phyloP scores from a whole-genome alignment of 2,888 invertebrate genomes.

The Xestia rhomboidea region DNA sequence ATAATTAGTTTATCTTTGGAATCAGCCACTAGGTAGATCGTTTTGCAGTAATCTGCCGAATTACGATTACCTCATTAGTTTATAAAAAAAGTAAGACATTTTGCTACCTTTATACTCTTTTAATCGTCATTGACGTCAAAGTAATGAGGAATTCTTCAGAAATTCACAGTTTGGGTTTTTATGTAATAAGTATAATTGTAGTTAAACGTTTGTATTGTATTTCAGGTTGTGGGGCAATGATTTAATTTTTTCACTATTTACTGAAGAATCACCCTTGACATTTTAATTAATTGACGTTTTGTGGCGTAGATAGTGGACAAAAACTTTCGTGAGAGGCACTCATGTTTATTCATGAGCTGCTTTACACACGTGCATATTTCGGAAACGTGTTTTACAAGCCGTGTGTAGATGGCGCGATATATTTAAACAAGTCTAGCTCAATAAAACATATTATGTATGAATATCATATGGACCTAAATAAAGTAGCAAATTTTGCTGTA shows the following conservation, averaged over 20 bases:
- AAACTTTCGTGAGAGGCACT: constrained; percentile 21
- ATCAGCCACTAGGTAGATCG: not conserved
- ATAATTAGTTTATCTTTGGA: constrained; percentile 23
- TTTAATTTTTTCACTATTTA: not conserved
- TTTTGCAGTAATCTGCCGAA: constrained; percentile 16
- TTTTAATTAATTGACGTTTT: constrained; percentile 10
- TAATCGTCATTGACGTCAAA: constrained; percentile 3
- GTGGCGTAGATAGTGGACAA: not conserved
- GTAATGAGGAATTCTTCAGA: constrained; percentile 24
- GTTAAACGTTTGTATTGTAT: constrained; percentile 21
- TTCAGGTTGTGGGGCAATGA: not conserved
- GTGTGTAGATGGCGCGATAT: not conserved
- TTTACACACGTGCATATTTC: constrained; percentile 14
- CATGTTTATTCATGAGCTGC: constrained; percentile 13
- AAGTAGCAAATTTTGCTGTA: not conserved
- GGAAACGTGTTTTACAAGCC: not conserved
- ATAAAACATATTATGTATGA: constrained; percentile 1
- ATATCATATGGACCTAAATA: not conserved
- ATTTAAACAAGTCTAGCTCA: not conserved
- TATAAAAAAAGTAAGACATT: constrained; percentile 7
- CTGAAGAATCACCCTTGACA: constrained; percentile 27
- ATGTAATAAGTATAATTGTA: constrained; percentile 27
- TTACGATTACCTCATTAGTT: not conserved
- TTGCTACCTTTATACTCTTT: not conserved
- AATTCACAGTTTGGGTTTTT: constrained; percentile 23